Percentiles rank a stretch among this genome's conserved stretches.
phyloP scores from a whole-genome alignment of 2,113 vertebrate genomes.

The Litocranius walleri region DNA sequence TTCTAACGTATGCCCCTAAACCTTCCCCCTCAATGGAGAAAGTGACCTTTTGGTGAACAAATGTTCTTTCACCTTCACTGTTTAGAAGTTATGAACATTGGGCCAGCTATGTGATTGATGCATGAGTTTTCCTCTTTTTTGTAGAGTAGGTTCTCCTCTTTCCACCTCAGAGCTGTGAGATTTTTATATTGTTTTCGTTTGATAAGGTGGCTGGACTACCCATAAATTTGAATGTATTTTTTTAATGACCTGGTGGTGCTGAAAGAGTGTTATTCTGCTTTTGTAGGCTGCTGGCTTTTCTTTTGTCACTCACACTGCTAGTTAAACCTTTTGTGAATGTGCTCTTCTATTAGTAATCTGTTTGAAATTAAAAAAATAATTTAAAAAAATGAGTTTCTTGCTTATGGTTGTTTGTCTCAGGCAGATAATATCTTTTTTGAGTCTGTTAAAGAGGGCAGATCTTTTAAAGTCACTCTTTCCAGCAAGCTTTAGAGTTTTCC shows the following conservation, averaged over 20 bases:
- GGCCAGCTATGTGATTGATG: constrained; percentile 70
- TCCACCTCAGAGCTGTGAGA: constrained; percentile 38
- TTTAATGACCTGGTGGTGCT: constrained; percentile 23
- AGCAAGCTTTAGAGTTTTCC: neutral
- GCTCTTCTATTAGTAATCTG: neutral
- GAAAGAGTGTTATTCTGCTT: neutral
- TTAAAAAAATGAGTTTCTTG: neutral
- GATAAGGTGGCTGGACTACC: constrained; percentile 57
- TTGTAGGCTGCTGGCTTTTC: neutral
- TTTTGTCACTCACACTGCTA: neutral
- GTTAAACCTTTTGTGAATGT: neutral
- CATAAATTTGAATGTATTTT: constrained; percentile 52
- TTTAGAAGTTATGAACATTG: constrained; percentile 77
- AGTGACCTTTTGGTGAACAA: constrained; percentile 78
- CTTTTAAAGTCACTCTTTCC: neutral
- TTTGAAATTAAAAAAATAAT: neutral
- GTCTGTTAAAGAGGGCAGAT: neutral
- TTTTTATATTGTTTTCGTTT: constrained; percentile 69
- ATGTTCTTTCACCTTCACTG: constrained; percentile 78
- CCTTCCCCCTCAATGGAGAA: constrained; percentile 39
- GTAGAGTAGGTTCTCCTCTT: constrained; percentile 54
- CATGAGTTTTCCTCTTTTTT: constrained; percentile 57
- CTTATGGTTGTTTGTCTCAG: neutral
- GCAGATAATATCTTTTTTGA: neutral
- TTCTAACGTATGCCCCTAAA: constrained; percentile 73